Evolutionary conservation across 2,888 invertebrate genomes (phyloP).

Genomic region (Sialis lutaria): DNA sequence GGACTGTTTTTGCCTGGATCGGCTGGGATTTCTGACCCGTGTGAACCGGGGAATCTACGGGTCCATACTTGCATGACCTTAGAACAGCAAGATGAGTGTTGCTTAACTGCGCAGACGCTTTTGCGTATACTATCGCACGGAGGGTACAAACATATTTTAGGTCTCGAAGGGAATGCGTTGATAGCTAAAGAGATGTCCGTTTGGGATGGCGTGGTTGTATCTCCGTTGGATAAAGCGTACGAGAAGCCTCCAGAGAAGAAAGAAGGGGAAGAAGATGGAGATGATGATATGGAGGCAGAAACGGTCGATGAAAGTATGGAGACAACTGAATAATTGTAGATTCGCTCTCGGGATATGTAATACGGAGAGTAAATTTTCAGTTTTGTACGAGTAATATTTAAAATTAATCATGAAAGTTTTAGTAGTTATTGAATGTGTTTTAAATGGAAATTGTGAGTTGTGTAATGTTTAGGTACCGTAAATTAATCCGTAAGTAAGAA

Average conservation of each 20-base stretch:
- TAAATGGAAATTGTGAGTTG: too few species aligned
- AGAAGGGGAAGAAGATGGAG: slow-evolving; percentile 49
- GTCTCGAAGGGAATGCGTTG: slow-evolving; percentile 35
- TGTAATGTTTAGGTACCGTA: too few species aligned
- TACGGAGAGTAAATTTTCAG: too few species aligned
- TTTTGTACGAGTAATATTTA: too few species aligned
- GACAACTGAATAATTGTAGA: slow-evolving; percentile 18
- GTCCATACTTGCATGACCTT: slow-evolving; percentile 82
- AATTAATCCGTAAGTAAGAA: too few species aligned
- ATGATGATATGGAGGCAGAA: slow-evolving; percentile 46
- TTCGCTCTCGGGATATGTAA: too few species aligned
- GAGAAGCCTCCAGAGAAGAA: slow-evolving; percentile 63
- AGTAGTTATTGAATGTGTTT: too few species aligned
- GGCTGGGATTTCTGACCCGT: slow-evolving; percentile 84
- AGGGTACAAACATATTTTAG: slow-evolving; percentile 82
- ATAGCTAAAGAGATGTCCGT: slow-evolving; percentile 75
- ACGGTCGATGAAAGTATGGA: slow-evolving; percentile 34
- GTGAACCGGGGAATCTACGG: slow-evolving; percentile 74
- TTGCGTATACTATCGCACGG: slow-evolving; percentile 83
- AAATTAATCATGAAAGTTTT: too few species aligned
- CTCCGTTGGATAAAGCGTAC: slow-evolving; percentile 87
- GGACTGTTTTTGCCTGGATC: slow-evolving; percentile 92
- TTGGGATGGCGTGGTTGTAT: slow-evolving; percentile 92
- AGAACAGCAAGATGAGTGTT: slow-evolving; percentile 84
- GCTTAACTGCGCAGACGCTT: slow-evolving; percentile 85